phyloP scores from a whole-genome alignment of 2,888 invertebrate genomes.

The Hydriomena furcata region DNA sequence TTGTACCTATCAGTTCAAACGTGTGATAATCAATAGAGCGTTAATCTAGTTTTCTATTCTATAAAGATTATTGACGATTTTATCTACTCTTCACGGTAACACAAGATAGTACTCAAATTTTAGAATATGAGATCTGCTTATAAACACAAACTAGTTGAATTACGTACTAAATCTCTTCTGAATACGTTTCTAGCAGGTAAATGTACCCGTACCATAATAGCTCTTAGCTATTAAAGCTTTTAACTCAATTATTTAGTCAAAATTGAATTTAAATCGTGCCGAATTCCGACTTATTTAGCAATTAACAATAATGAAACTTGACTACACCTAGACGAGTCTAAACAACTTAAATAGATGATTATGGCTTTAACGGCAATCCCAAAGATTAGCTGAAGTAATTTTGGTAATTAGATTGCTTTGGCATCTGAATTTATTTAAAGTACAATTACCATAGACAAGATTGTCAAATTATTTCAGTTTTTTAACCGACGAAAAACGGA shows the following conservation, averaged over 20 bases:
- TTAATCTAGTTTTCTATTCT: too few species aligned
- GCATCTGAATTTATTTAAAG: not conserved
- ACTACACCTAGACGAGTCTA: not conserved
- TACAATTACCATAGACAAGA: not conserved
- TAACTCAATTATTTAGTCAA: constrained; percentile 12
- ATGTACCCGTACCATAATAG: constrained; percentile 2
- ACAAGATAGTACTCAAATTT: not conserved
- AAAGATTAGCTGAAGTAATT: not conserved
- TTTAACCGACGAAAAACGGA: too few species aligned
- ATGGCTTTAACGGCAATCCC: not conserved
- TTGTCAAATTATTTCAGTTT: too few species aligned
- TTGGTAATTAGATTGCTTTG: not conserved
- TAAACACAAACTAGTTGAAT: constrained; percentile 9
- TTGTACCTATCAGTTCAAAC: too few species aligned
- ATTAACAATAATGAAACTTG: constrained; percentile 3
- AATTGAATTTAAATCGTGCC: constrained; percentile 8
- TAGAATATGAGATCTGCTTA: constrained; percentile 2
- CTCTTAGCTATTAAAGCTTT: constrained; percentile 2
- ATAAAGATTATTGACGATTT: too few species aligned
- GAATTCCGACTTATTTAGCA: constrained; percentile 2
- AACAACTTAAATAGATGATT: not conserved
- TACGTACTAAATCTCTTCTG: constrained; percentile 12
- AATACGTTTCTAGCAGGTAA: constrained; percentile 5
- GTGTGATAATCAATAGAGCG: too few species aligned
- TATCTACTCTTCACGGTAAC: too few species aligned